Evolutionary conservation across 2,113 vertebrate genomes (phyloP).

Genomic region (Petrocephalus zakoni): DNA sequence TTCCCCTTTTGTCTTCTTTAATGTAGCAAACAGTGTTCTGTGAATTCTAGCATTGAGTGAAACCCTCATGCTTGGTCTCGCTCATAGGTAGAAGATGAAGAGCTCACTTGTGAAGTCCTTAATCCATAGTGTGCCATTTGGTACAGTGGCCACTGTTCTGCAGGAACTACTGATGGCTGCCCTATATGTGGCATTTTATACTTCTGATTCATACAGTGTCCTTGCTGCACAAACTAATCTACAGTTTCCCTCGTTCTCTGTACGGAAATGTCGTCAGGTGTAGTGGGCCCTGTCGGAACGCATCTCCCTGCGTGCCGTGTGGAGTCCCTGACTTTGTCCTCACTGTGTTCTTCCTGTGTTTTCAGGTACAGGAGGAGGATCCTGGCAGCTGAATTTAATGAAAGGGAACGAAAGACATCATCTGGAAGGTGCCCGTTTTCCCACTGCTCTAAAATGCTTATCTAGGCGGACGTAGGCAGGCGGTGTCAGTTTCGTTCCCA

Average conservation of each 20-base stretch:
- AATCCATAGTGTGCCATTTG: background rate
- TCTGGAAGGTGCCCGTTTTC: slow-evolving; percentile 73
- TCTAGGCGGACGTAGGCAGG: background rate
- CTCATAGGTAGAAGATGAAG: background rate
- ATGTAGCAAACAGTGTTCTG: background rate
- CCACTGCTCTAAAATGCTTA: background rate
- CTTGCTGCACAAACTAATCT: background rate
- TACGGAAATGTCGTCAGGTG: background rate
- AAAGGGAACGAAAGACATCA: slow-evolving; percentile 73
- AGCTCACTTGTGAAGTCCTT: background rate
- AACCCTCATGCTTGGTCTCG: background rate
- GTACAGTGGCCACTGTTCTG: background rate
- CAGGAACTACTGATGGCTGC: background rate
- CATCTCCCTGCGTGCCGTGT: background rate
- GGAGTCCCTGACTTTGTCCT: background rate
- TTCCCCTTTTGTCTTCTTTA: background rate
- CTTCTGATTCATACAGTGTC: background rate
- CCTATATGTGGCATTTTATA: background rate
- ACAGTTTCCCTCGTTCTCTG: background rate
- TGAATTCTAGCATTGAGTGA: background rate
- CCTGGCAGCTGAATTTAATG: slow-evolving; percentile 70
- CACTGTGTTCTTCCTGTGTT: background rate
- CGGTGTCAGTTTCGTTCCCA: no score
- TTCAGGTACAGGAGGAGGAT: slow-evolving; percentile 87
- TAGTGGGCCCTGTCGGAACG: background rate